These are phyloP conservation scores for Xiphorhynchus elegans DNA, from an alignment of 2,113 vertebrate species.

Conservation along the genomic window DNA sequence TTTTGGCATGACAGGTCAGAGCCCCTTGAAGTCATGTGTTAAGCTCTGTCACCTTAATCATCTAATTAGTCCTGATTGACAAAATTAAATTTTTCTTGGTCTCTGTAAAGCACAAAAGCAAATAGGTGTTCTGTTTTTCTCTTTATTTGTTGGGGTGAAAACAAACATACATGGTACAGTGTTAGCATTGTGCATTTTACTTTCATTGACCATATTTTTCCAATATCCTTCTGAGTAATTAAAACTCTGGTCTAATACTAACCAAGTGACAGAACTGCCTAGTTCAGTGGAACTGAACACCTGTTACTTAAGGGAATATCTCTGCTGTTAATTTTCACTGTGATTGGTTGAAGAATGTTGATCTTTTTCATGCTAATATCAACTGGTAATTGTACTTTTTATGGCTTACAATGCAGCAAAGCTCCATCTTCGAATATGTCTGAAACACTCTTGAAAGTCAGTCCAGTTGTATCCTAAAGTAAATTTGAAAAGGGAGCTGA, in stretches of 20 bases:
- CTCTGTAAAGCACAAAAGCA: background rate
- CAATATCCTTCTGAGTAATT: background rate
- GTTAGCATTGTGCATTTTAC: background rate
- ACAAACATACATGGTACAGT: background rate
- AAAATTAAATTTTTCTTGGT: background rate
- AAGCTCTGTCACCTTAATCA: background rate
- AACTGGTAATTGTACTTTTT: background rate
- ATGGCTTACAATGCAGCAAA: background rate
- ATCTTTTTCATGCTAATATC: background rate
- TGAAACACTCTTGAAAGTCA: background rate
- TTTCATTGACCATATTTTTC: background rate
- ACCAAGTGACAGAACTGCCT: background rate
- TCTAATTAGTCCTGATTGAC: background rate
- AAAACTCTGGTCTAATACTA: background rate
- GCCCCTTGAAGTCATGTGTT: background rate
- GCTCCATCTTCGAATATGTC: background rate
- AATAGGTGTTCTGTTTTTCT: background rate
- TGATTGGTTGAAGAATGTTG: background rate
- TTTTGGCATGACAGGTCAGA: background rate
- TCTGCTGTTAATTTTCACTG: background rate
- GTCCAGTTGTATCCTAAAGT: background rate
- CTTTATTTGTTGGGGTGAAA: background rate
- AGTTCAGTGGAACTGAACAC: constrained; percentile 10
- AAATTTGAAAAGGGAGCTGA: background rate
- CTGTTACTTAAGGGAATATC: constrained; percentile 25